These are phyloP conservation scores for Oncorhynchus clarkii DNA, from an alignment of 2,113 vertebrate genomes.

Conservation along the genomic window DNA sequence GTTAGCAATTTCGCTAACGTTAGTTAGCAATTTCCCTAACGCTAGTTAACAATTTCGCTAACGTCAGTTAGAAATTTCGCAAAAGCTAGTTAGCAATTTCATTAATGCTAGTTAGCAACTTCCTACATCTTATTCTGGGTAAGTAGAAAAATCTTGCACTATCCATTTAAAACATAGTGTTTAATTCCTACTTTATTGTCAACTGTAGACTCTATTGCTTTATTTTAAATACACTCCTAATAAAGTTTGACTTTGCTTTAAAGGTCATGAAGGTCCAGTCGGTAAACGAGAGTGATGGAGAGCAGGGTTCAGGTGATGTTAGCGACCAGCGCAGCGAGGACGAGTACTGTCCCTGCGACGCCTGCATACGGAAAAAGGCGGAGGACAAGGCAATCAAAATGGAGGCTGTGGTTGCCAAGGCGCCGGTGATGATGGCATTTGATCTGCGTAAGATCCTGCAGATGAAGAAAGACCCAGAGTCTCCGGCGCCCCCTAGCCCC, in stretches of 20 bases:
- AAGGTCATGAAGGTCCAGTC: slow-evolving; percentile 75
- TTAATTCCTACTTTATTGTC: too few species aligned
- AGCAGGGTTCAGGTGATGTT: slow-evolving; percentile 33
- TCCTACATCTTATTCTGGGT: too few species aligned
- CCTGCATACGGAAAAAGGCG: slow-evolving; percentile 79
- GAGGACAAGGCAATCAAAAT: slow-evolving; percentile 27
- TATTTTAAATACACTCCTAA: too few species aligned
- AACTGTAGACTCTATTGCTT: too few species aligned
- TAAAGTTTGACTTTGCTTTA: not conserved
- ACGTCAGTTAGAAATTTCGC: too few species aligned
- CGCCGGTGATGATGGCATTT: slow-evolving; percentile 80
- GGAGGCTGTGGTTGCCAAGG: slow-evolving; percentile 24
- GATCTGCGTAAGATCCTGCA: slow-evolving; percentile 84
- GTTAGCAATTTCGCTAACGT: too few species aligned
- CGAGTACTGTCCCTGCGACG: slow-evolving; percentile 85
- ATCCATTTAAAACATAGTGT: too few species aligned
- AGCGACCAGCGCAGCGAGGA: slow-evolving; percentile 67
- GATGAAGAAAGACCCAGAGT: slow-evolving; percentile 63
- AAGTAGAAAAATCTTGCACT: too few species aligned
- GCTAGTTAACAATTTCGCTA: too few species aligned
- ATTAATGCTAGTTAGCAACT: too few species aligned
- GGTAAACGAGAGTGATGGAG: slow-evolving; percentile 45
- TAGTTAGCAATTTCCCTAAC: too few species aligned
- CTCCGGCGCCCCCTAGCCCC: not conserved
- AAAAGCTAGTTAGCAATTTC: too few species aligned